Evolutionary conservation across 2,113 vertebrate species (phyloP).

Genomic region (Dromaius novaehollandiae): DNA sequence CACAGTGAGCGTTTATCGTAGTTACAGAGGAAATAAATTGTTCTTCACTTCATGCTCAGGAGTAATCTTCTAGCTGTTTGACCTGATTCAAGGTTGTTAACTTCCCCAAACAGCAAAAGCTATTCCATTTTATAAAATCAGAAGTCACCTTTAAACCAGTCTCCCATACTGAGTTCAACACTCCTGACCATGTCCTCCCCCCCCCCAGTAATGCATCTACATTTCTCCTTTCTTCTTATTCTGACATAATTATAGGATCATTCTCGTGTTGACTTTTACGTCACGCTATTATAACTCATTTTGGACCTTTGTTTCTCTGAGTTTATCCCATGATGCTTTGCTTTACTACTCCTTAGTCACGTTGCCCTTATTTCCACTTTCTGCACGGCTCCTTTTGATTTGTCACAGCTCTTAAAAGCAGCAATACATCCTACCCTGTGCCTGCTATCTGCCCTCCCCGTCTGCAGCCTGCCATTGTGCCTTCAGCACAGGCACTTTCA

Average conservation of each 20-base stretch:
- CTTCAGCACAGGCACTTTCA: background rate
- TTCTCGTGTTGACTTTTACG: background rate
- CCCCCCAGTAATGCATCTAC: background rate
- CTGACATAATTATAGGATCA: background rate
- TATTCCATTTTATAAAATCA: background rate
- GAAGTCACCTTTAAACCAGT: background rate
- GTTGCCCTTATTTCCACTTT: background rate
- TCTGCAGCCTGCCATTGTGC: background rate
- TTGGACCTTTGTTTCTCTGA: background rate
- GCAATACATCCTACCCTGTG: background rate
- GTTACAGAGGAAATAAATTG: rapidly evolving
- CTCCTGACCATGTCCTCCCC: background rate
- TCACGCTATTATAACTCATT: background rate
- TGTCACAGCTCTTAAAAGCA: background rate
- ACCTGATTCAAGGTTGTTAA: background rate
- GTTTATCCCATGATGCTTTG: background rate
- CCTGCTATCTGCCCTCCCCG: background rate
- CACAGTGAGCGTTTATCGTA: background rate
- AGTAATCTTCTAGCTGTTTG: background rate
- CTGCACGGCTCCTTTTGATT: background rate
- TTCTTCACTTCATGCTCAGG: background rate
- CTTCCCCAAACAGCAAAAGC: background rate
- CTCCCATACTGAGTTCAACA: background rate
- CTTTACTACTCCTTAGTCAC: background rate
- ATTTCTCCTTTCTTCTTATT: background rate